These are phyloP conservation scores for Lampris megalopsis DNA, from an alignment of 2,113 vertebrate species.

Conservation along the genomic window DNA sequence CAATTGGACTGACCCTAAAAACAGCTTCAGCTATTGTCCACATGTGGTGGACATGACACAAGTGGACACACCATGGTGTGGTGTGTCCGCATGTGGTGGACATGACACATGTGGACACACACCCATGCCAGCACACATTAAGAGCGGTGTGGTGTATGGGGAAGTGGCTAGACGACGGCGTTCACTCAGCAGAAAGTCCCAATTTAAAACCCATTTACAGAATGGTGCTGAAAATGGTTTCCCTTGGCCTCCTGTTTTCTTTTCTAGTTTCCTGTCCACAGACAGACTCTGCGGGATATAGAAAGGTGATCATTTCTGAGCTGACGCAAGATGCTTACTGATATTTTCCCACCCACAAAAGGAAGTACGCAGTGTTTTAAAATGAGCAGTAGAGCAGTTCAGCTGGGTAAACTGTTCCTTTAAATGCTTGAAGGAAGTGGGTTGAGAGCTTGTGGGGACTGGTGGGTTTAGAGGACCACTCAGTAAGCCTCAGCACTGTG, in stretches of 20 bases:
- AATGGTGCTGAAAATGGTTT: constrained; percentile 29
- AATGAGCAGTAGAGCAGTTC: background rate
- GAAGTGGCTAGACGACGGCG: constrained; percentile 50
- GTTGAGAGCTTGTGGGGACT: too few relatives aligned
- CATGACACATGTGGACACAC: background rate
- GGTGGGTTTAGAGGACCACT: too few relatives aligned
- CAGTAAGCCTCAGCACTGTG: too few relatives aligned
- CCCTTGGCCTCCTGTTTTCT: constrained; percentile 22
- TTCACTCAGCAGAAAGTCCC: constrained; percentile 29
- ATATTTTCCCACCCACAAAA: background rate
- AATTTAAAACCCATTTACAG: constrained; percentile 49
- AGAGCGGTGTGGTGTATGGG: constrained; percentile 19
- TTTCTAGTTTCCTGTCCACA: constrained; percentile 16
- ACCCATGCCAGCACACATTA: constrained; percentile 10
- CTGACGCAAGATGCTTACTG: constrained; percentile 18
- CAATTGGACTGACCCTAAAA: constrained; percentile 60
- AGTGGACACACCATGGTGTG: background rate
- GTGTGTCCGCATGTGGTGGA: constrained; percentile 15
- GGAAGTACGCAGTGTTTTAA: too few relatives aligned
- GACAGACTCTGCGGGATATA: constrained; percentile 31
- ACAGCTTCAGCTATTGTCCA: constrained; percentile 46
- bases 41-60: background rate
- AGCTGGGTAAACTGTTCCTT: too few relatives aligned
- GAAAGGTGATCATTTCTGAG: constrained; percentile 48
- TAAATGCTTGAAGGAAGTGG: too few relatives aligned